These are phyloP conservation scores for Steinernema hermaphroditum DNA, from an alignment of 2,888 invertebrate species.

Conservation along the genomic window DNA sequence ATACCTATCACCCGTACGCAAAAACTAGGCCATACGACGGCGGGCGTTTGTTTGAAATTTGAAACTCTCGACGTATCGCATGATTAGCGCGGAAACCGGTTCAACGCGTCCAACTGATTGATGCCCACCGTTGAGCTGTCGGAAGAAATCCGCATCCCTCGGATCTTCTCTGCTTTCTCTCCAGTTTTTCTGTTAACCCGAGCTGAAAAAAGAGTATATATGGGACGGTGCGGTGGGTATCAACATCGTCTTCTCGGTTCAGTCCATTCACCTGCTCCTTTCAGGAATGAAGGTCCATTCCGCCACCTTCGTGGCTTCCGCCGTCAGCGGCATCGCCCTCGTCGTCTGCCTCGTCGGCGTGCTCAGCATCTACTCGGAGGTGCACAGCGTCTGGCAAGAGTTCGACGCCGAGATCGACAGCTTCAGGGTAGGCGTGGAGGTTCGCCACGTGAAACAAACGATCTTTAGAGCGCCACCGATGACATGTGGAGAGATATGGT, in stretches of 20 bases:
- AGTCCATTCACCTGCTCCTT: not conserved
- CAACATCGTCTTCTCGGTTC: not conserved
- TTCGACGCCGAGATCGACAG: constrained; percentile 54
- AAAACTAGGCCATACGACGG: not conserved
- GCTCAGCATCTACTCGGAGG: constrained; percentile 26
- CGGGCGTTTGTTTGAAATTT: not conserved
- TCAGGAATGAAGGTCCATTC: constrained; percentile 29
- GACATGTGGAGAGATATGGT: constrained; percentile 28
- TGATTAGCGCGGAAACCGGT: too few species aligned
- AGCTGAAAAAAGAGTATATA: constrained; percentile 18
- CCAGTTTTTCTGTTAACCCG: not conserved
- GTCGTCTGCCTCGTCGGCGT: constrained; percentile 17
- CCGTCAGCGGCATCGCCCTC: constrained; percentile 10
- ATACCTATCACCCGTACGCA: too few species aligned
- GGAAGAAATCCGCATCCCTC: not conserved
- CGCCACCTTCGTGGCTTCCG: constrained; percentile 24
- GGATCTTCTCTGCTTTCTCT: not conserved
- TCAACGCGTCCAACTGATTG: too few species aligned
- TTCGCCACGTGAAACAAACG: not conserved
- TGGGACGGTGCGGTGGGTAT: not conserved
- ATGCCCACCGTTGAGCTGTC: too few species aligned
- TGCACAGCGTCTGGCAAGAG: constrained; percentile 42
- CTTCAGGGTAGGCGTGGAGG: constrained; percentile 42
- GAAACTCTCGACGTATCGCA: not conserved
- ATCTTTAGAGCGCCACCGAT: not conserved